Percentiles rank a stretch among this genome's conserved stretches.
Conservation (phyloP, 2,888 invertebrate genomes). For the Argyresthia albistria region DNA sequence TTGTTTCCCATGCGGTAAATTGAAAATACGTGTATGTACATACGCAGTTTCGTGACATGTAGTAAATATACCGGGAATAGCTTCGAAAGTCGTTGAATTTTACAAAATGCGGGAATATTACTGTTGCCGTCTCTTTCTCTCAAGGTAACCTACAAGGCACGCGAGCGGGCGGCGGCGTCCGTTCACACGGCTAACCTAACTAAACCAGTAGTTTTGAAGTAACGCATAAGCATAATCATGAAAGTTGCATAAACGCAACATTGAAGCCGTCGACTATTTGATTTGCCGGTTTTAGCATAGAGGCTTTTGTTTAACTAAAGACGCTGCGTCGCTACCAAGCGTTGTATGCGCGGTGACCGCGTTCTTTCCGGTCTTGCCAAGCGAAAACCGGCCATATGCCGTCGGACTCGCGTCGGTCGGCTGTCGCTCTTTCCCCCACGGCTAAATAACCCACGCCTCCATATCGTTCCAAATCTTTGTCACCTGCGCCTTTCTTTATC, state of each 20-base stretch:
- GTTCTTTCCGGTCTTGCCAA: slow-evolving; percentile 47
- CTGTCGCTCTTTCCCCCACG: slow-evolving; percentile 43
- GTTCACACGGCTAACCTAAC: not conserved
- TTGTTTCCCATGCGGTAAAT: slow-evolving; percentile 32
- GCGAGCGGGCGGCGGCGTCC: slow-evolving; percentile 24
- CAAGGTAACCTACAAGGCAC: slow-evolving; percentile 30
- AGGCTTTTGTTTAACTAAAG: not conserved
- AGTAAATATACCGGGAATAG: slow-evolving; percentile 26
- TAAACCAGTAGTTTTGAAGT: not conserved
- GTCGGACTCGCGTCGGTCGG: slow-evolving; percentile 42
- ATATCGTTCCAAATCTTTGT: slow-evolving; percentile 57
- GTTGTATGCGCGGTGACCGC: slow-evolving; percentile 49
- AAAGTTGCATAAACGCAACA: no score
- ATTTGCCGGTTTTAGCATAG: no score
- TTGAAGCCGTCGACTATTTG: not conserved
- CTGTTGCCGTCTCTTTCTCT: slow-evolving; percentile 24
- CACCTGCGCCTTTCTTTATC: slow-evolving; percentile 53
- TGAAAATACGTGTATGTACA: slow-evolving; percentile 11
- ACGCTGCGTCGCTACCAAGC: slow-evolving; percentile 4
- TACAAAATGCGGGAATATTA: slow-evolving; percentile 15
- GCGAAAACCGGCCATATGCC: slow-evolving; percentile 47
- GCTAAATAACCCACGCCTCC: slow-evolving; percentile 62
- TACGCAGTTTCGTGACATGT: slow-evolving; percentile 1
- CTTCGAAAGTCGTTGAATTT: slow-evolving; percentile 12
- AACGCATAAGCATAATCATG: not conserved